Percentiles rank a stretch among this genome's conserved stretches.
Conservation (phyloP, 2,888 invertebrate species). For the Drosophila anomalata region DNA sequence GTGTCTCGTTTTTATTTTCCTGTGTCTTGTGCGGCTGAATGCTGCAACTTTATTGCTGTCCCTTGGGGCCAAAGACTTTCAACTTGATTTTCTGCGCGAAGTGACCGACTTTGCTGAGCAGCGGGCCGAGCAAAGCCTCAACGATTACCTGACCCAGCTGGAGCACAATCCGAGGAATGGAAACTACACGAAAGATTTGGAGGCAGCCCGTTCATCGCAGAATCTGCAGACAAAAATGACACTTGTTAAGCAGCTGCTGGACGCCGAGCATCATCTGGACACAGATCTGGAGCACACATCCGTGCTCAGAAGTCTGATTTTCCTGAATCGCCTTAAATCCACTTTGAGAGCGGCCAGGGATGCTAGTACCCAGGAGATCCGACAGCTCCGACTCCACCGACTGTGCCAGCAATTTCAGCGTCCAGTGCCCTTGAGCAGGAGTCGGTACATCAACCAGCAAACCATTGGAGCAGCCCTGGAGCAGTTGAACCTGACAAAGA, state of each 20-base stretch:
- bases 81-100: constrained; percentile 56
- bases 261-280: constrained; percentile 49
- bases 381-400: constrained; percentile 69
- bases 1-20: constrained; percentile 20
- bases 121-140: constrained; percentile 53
- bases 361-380: constrained; percentile 70
- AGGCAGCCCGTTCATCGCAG: constrained; percentile 32
- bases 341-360: constrained; percentile 61
- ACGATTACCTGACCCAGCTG: constrained; percentile 62
- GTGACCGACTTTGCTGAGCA: constrained; percentile 47
- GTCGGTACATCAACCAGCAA: constrained; percentile 53
- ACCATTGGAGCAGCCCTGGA: constrained; percentile 51
- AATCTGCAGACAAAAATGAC: constrained; percentile 67
- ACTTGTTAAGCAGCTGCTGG: constrained; percentile 76
- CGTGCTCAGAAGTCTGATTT: constrained; percentile 71
- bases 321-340: constrained; percentile 63
- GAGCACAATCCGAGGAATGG: constrained; percentile 41
- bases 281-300: constrained; percentile 47
- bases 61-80: constrained; percentile 58
- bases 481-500: constrained; percentile 42
- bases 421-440: neutral
- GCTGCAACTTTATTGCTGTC: constrained; percentile 7
- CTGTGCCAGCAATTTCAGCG: constrained; percentile 72
- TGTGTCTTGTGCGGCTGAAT: neutral
- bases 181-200: constrained; percentile 50